Evolutionary conservation across 1,140 invertebrate species (phyloP), one percentile per base, ranked within the genome.

Genomic region (Bradysia coprophila): DNA sequence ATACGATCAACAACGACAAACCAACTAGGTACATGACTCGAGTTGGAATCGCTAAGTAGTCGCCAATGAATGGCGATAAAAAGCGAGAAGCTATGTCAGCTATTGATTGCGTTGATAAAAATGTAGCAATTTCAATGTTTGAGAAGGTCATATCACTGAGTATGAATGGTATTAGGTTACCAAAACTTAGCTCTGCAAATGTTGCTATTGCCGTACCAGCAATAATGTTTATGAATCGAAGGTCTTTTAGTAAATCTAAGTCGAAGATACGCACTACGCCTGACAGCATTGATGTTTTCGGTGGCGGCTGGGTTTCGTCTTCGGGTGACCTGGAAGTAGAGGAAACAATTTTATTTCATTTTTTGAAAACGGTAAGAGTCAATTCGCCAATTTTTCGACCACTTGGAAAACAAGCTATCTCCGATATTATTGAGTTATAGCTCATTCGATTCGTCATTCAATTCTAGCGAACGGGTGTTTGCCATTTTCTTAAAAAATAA

Each of bases 251-350:
- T 15, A 81, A 55, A 51, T 75, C 70, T 39, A 81, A 56, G 50
- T 78, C 76, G 46, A 78, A 78, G 42, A 77, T 72, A 2, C 70
- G n/a, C n/a, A n/a, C n/a, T n/a, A n/a, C n/a, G n/a, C n/a, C n/a
- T n/a, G n/a, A n/a, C n/a, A n/a, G n/a, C n/a, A n/a, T n/a, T n/a
- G n/a, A n/a, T n/a, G n/a, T n/a, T n/a, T n/a, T n/a, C n/a, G n/a
- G n/a, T n/a, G n/a, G n/a, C n/a, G n/a, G n/a, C n/a, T n/a, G n/a
- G n/a, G n/a, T n/a, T n/a, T n/a, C n/a, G n/a, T n/a, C n/a, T n/a
- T n/a, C n/a, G n/a, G n/a, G n/a, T n/a, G n/a, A n/a, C n/a, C n/a
- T n/a, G n/a, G n/a, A n/a, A n/a, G n/a, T n/a, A n/a, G n/a, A n/a
- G n/a, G n/a, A n/a, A n/a, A n/a, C n/a, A n/a, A n/a, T n/a, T n/a